Conservation (phyloP, 2,113 vertebrate species). For the Halcyon malimbica region DNA sequence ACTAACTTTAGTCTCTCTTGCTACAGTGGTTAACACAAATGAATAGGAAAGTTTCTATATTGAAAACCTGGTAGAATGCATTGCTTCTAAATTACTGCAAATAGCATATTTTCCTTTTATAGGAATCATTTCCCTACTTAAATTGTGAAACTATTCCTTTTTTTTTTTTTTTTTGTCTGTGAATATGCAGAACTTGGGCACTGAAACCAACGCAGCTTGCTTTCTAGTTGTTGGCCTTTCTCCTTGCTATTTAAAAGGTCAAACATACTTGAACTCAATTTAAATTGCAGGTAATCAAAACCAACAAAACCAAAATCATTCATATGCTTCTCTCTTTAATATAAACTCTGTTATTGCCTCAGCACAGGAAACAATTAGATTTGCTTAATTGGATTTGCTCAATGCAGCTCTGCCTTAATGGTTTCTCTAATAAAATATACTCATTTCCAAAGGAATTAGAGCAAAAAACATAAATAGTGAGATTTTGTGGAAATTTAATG, state of each 20-base stretch:
- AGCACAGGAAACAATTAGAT: background rate
- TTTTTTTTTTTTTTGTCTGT: background rate
- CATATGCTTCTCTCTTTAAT: background rate
- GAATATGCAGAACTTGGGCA: background rate
- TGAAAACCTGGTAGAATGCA: background rate
- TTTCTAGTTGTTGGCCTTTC: background rate
- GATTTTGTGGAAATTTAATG: background rate
- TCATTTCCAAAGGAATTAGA: background rate
- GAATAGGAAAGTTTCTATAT: background rate
- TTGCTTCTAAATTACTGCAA: background rate
- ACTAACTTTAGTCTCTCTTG: background rate
- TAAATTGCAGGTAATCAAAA: conserved; percentile 17
- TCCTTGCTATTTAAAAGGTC: conserved; percentile 15
- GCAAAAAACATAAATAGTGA: background rate
- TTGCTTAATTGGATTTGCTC: background rate
- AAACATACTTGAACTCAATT: conserved; percentile 5
- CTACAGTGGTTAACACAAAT: background rate
- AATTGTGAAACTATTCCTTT: conserved; percentile 14
- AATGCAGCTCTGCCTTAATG: background rate
- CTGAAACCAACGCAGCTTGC: background rate
- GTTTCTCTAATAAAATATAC: background rate
- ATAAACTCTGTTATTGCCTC: background rate
- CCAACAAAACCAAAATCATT: background rate
- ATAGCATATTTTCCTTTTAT: background rate
- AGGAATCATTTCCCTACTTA: background rate